phyloP scores from a whole-genome alignment of 1,140 invertebrate species.

The Anoplophora glabripennis region DNA sequence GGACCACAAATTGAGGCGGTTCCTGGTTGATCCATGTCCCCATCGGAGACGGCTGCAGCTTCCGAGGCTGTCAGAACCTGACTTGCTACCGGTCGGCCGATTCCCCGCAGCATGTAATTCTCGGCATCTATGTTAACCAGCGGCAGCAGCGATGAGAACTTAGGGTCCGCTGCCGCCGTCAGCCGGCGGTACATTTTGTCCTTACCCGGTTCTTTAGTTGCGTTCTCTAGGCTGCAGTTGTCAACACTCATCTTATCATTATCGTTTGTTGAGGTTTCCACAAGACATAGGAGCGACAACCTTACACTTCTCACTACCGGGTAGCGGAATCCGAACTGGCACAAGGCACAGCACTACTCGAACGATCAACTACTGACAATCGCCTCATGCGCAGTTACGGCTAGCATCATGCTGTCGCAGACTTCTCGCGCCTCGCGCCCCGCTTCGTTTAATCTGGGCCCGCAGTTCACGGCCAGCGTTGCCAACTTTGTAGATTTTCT shows the following conservation, averaged over 20 bases:
- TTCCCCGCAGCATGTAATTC: slow-evolving; percentile 60
- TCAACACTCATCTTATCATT: slow-evolving; percentile 40
- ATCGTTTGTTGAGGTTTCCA: slow-evolving; percentile 23
- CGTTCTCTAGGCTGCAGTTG: slow-evolving; percentile 28
- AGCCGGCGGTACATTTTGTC: slow-evolving; percentile 35
- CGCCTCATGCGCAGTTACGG: slow-evolving; percentile 13
- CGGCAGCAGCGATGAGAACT: slow-evolving; percentile 28
- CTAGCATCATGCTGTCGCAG: slow-evolving; percentile 9
- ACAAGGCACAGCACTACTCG: slow-evolving; percentile 12
- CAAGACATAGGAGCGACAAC: slow-evolving; percentile 11
- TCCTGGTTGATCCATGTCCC: slow-evolving; percentile 13
- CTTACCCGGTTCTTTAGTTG: slow-evolving; percentile 21
- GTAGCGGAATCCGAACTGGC: slow-evolving; percentile 30
- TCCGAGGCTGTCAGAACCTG: slow-evolving; percentile 1
- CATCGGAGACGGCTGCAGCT: slow-evolving; percentile 12
- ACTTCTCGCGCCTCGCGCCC: slow-evolving; percentile 7
- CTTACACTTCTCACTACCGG: slow-evolving; percentile 24
- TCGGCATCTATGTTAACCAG: slow-evolving; percentile 55
- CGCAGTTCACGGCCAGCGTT: no score
- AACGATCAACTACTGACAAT: slow-evolving; percentile 18
- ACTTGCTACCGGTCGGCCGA: slow-evolving; percentile 36
- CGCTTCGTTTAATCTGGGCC: neutral
- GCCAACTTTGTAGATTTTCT: no score
- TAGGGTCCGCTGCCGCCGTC: slow-evolving; percentile 26
- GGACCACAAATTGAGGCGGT: slow-evolving; percentile 1